These are phyloP conservation scores for Chloromyia formosa DNA, from an alignment of 2,888 invertebrate genomes.

Conservation along the genomic window DNA sequence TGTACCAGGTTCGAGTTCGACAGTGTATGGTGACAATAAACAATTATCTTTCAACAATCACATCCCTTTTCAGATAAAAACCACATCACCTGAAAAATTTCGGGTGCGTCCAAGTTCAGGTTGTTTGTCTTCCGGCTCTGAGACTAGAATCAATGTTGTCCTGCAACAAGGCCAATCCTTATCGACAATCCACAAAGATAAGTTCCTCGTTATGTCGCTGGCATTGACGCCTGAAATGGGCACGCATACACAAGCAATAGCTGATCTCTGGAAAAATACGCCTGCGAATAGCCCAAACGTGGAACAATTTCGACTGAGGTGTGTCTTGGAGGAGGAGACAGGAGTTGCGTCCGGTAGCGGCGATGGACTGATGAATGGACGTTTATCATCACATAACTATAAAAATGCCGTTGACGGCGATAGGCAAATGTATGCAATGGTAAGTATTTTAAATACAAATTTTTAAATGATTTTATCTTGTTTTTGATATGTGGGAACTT, in stretches of 20 bases:
- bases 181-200: constrained; percentile 77
- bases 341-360: constrained; percentile 47
- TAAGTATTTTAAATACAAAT: constrained; percentile 38
- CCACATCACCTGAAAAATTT: constrained; percentile 95
- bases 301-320: constrained; percentile 78
- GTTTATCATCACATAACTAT: constrained; percentile 20
- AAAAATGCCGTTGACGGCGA: constrained; percentile 38
- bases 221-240: constrained; percentile 70
- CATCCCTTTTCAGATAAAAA: constrained; percentile 79
- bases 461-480: neutral
- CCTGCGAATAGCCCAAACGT: constrained; percentile 67
- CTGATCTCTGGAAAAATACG: constrained; percentile 78
- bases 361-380: constrained; percentile 53
- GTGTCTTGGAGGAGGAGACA: constrained; percentile 66
- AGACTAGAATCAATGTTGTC: constrained; percentile 74
- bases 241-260: constrained; percentile 69
- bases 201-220: constrained; percentile 88
- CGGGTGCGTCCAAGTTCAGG: constrained; percentile 91
- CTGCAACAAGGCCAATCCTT: constrained; percentile 78
- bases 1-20: too few species aligned
- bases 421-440: constrained; percentile 45
- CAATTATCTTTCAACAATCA: too few species aligned
- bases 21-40: too few species aligned
- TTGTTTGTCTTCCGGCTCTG: constrained; percentile 71
- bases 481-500: neutral